Conservation (phyloP, 2,888 invertebrate species). For the Cerceris rybyensis region DNA sequence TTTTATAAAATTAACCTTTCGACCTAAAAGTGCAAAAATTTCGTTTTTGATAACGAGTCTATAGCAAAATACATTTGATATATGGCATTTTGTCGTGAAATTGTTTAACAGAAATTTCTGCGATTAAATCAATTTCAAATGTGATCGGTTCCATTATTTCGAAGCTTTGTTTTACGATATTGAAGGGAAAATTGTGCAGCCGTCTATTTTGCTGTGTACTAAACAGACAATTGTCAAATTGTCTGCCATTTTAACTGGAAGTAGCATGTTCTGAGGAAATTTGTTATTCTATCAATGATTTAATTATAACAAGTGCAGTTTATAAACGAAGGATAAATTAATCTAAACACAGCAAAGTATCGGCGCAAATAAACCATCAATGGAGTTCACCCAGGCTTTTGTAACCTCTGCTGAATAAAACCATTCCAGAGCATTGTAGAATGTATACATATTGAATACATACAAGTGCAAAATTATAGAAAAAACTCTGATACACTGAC, state of each 20-base stretch:
- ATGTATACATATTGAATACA: background rate
- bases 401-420: background rate
- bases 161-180: background rate
- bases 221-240: too few relatives aligned
- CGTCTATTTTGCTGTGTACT: too few relatives aligned
- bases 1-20: constrained; percentile 7
- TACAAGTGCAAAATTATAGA: background rate
- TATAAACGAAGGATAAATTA: too few relatives aligned
- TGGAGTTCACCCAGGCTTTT: background rate
- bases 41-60: background rate
- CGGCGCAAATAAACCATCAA: too few relatives aligned
- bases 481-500: background rate
- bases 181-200: background rate
- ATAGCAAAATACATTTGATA: background rate
- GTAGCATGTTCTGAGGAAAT: too few relatives aligned
- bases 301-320: too few relatives aligned
- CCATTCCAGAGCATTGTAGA: background rate
- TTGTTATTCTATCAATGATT: too few relatives aligned
- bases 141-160: background rate
- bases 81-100: background rate
- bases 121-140: background rate
- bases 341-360: too few relatives aligned
- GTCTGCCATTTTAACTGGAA: too few relatives aligned
- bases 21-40: background rate
- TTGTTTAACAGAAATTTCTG: background rate